These are phyloP conservation scores for Xenus cinereus DNA, from an alignment of 2,113 vertebrate genomes.

Conservation along the genomic window DNA sequence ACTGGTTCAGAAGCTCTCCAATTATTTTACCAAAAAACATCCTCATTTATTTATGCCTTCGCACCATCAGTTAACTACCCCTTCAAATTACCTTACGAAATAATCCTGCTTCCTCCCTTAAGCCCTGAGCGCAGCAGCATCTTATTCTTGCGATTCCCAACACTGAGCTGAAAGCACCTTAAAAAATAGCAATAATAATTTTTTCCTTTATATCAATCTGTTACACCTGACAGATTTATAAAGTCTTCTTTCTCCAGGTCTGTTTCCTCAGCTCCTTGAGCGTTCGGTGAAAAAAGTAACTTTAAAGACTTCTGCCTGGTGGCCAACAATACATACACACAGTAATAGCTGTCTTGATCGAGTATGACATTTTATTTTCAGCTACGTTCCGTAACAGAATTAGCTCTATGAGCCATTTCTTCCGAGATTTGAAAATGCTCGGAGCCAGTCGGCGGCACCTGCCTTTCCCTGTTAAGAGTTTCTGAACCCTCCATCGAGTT, in stretches of 20 bases:
- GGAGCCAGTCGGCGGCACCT: accelerated
- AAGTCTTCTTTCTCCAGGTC: background rate
- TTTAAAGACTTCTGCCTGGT: background rate
- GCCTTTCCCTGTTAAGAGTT: background rate
- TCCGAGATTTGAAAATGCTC: accelerated
- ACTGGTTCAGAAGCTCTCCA: background rate
- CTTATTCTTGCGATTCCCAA: background rate
- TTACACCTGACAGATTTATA: background rate
- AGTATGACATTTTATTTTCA: background rate
- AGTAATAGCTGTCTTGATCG: background rate
- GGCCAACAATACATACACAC: background rate
- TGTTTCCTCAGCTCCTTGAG: background rate
- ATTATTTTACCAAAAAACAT: background rate
- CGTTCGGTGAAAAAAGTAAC: background rate
- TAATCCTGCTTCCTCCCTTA: background rate
- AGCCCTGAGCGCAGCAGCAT: background rate
- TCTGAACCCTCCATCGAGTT: background rate
- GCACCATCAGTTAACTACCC: background rate
- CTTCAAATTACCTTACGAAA: background rate
- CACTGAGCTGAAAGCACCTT: background rate
- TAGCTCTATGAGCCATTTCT: background rate
- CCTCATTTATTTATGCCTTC: background rate
- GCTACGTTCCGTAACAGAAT: accelerated
- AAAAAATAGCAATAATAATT: background rate
- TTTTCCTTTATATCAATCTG: background rate